Evolutionary conservation across 2,113 vertebrate species (phyloP).

Genomic region (Oncorhynchus masou): DNA sequence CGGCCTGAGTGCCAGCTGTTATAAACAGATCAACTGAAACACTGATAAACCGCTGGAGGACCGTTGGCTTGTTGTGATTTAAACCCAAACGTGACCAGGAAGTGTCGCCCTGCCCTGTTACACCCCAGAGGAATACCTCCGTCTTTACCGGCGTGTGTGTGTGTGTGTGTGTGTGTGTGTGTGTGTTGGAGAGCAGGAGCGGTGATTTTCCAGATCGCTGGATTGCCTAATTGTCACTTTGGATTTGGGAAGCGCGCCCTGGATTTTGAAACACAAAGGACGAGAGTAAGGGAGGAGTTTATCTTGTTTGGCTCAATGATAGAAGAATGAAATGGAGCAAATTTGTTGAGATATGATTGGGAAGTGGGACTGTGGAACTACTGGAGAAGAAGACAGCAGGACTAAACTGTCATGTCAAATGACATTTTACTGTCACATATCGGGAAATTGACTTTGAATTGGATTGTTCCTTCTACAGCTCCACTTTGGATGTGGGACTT

Average conservation of each 20-base stretch:
- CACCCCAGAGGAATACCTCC: conserved; percentile 18
- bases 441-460: too few relatives aligned
- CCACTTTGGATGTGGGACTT: too few relatives aligned
- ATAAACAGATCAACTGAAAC: conserved; percentile 25
- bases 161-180: conserved; percentile 10
- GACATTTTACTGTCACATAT: too few relatives aligned
- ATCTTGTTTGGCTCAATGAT: conserved; percentile 23
- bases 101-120: conserved; percentile 29
- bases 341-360: conserved; percentile 30
- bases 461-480: too few relatives aligned
- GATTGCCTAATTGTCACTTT: conserved; percentile 55
- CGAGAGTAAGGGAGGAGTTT: conserved; percentile 13
- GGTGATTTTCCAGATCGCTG: conserved; percentile 54
- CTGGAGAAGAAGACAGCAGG: conserved; percentile 5
- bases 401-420: conserved; percentile 25
- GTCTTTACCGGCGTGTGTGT: conserved; percentile 5
- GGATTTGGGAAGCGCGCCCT: conserved; percentile 53
- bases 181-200: conserved; percentile 23
- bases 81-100: conserved; percentile 37
- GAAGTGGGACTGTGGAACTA: conserved; percentile 24
- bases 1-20: conserved; percentile 33
- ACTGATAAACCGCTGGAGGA: conserved; percentile 36
- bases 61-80: conserved; percentile 26
- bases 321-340: conserved; percentile 35
- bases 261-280: conserved; percentile 40